Conservation (phyloP, 2,888 invertebrate genomes). For the Incurvaria masculella region DNA sequence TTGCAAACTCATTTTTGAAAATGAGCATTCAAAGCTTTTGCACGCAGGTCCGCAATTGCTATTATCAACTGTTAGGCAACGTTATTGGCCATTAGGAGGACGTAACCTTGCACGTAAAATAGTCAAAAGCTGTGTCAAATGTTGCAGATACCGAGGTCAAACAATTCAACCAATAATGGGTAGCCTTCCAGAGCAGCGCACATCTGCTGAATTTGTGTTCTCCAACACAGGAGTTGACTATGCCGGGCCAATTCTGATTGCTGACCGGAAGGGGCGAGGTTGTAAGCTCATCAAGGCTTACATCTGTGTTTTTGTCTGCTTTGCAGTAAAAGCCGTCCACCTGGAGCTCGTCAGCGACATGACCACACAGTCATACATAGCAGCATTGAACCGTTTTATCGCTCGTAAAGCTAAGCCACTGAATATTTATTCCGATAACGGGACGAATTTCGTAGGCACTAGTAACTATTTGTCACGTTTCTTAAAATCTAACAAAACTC, state of each 20-base stretch:
- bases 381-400: constrained; percentile 13
- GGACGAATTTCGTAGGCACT: constrained; percentile 15
- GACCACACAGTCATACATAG: constrained; percentile 13
- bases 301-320: constrained; percentile 16
- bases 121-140: constrained; percentile 10
- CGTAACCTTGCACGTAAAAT: constrained; percentile 9
- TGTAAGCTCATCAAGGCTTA: constrained; percentile 16
- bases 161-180: constrained; percentile 10
- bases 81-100: constrained; percentile 12
- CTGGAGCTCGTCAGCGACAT: constrained; percentile 17
- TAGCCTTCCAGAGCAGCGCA: constrained; percentile 5
- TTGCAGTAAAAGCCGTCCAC: constrained; percentile 13
- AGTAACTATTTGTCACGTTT: constrained; percentile 8
- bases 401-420: constrained; percentile 10
- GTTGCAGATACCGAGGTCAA: constrained; percentile 10
- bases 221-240: constrained; percentile 14
- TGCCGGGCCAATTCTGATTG: constrained; percentile 16
- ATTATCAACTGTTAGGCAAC: constrained; percentile 9
- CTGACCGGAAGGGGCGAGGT: constrained; percentile 14
- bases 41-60: constrained; percentile 13
- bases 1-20: no score
- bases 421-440: constrained; percentile 17
- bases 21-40: no score
- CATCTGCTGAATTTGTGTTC: constrained; percentile 14
- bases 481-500: constrained; percentile 1